Base-by-base conservation (phyloP, 2,888 invertebrate genomes). In the Leptogaster cylindrica region DNA sequence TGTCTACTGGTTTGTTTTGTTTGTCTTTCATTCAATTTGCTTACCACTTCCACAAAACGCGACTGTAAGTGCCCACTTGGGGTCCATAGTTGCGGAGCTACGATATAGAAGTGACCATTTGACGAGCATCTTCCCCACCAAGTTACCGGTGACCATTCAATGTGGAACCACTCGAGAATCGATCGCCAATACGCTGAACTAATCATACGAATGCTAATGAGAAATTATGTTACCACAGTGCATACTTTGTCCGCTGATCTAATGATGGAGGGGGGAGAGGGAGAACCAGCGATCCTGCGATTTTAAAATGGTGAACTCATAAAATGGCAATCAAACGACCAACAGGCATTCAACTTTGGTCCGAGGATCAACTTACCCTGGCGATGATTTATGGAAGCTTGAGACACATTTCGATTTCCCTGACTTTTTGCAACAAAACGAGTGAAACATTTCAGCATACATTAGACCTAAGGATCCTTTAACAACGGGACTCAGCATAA, bases 121-220 rank as follows among this genome's bases (percentile, higher is more conserved):
- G 55, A 55, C n/a, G 39, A 55, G 55, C 25, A 23, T 14, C 33
- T 55, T 55, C 36, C 55, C 55, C 55, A 36, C 36, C 39, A 14
- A 55, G 52, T 20, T 36, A 12, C 36, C 39, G 18, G 44, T 44
- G 18, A 16, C n/a, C n/a, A n/a, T n/a, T 18, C 41, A 41, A 61
- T 25, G 61, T 61, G 61, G 44, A 44, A 61, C 61, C 44, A 44
- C 61, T 61, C 28, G 44, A 61, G 23, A 12, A n/a, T 28, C 44
- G 27, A 61, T 61, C 41, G 16, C 61, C 12, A 27, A 25, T 27
- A 28, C 25, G 61, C 27, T 41, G 61, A 41, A 44, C 41, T 39
- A 25, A 39, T 61, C 61, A 61, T 44, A 44, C 28, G 20, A 10
- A 27, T 16, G 61, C n/a, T 61, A 61, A 61, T 61, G 61, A 61